A percentile compares a stretch with the other conserved stretches of the same genome.
phyloP scores from a whole-genome alignment of 2,113 vertebrate species.

The Syngnathus typhle region DNA sequence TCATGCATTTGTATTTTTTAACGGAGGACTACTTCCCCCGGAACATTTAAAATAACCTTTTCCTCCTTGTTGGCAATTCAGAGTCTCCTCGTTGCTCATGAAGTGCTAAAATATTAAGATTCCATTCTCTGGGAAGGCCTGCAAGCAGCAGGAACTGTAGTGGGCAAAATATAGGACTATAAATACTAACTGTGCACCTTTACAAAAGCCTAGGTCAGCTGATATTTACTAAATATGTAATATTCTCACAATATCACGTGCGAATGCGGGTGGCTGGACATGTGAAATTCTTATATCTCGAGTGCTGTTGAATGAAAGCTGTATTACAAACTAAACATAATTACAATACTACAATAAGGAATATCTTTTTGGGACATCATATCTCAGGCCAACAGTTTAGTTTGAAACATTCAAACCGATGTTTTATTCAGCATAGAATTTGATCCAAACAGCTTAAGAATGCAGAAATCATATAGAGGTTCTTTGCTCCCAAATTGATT shows the following conservation, averaged over 20 bases:
- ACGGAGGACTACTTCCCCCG: conserved; percentile 2
- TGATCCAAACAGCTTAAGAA: not conserved
- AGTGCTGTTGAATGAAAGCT: not conserved
- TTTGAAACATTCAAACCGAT: not conserved
- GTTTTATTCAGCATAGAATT: conserved; percentile 11
- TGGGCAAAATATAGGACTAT: not conserved
- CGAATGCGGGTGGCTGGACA: not conserved
- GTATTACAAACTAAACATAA: not conserved
- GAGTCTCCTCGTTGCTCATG: not conserved
- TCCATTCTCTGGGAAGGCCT: conserved; percentile 22
- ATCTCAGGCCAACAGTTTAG: not conserved
- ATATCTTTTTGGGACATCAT: not conserved
- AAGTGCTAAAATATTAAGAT: conserved; percentile 35
- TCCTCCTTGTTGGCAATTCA: not conserved
- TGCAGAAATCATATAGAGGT: conserved; percentile 20
- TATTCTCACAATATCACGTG: not conserved
- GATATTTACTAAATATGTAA: not conserved
- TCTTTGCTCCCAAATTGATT: not conserved
- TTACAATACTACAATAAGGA: not conserved
- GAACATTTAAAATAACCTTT: conserved; percentile 7
- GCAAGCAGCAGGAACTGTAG: conserved; percentile 15
- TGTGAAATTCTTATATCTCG: not conserved
- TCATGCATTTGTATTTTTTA: conserved; percentile 10
- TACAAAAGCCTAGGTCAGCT: not conserved
- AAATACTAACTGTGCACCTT: conserved; percentile 12